Percentiles rank a stretch among this genome's conserved stretches.
phyloP scores from a whole-genome alignment of 2,888 invertebrate genomes.

The Apodemia hepburni region DNA sequence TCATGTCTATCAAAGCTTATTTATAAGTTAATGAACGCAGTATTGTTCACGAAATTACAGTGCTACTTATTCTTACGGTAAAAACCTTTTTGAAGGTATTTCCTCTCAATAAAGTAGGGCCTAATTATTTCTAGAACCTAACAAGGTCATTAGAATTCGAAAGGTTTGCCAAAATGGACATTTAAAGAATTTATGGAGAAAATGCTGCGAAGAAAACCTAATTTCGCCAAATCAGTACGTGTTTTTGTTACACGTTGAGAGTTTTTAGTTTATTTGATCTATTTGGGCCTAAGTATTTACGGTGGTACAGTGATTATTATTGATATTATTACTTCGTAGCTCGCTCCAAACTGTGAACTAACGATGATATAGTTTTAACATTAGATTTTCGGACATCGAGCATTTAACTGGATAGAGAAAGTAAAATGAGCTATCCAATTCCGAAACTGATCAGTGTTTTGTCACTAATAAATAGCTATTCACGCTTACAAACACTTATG shows the following conservation, averaged over 20 bases:
- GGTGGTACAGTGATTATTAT: too few species aligned
- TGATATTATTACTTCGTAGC: too few species aligned
- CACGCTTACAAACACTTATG: too few species aligned
- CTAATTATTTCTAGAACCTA: constrained; percentile 10
- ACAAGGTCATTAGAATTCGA: constrained; percentile 5
- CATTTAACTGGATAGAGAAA: too few species aligned
- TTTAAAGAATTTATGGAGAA: background rate
- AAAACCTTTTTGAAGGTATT: background rate
- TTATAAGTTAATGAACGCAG: background rate
- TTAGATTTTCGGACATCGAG: too few species aligned
- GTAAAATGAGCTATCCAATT: too few species aligned
- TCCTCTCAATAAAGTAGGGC: constrained; percentile 1
- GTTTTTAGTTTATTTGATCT: background rate
- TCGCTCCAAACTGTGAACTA: too few species aligned
- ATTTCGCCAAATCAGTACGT: background rate
- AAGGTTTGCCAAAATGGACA: background rate
- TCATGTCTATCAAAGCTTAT: background rate
- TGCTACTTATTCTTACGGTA: constrained; percentile 3
- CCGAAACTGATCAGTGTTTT: too few species aligned
- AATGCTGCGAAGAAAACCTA: background rate
- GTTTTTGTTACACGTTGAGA: background rate
- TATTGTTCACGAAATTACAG: constrained; percentile 4
- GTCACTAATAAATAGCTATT: too few species aligned
- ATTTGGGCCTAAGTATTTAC: too few species aligned
- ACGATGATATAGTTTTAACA: too few species aligned